phyloP scores from a whole-genome alignment of 2,888 invertebrate species.

The Helleia helle region DNA sequence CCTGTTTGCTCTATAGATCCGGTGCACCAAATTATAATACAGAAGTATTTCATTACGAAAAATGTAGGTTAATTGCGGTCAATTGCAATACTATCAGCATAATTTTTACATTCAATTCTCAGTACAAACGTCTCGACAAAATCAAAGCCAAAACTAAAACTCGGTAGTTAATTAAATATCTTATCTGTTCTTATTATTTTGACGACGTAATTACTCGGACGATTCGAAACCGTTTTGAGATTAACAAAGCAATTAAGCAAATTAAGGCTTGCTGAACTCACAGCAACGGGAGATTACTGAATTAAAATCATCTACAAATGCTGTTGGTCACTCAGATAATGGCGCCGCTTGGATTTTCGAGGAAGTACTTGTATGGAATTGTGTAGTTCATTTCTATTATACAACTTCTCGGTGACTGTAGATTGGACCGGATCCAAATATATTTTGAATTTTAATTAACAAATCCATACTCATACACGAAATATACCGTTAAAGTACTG shows the following conservation, averaged over 20 bases:
- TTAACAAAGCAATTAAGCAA: conserved; percentile 23
- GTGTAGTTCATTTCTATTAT: neutral
- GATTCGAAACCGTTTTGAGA: conserved; percentile 10
- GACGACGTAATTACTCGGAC: neutral
- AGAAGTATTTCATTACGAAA: too few species aligned
- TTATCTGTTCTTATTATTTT: neutral
- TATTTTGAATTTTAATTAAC: neutral
- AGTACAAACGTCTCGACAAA: too few species aligned
- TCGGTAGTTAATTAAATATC: neutral
- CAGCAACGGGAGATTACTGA: conserved; percentile 18
- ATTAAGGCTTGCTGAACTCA: conserved; percentile 12
- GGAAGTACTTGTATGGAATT: neutral
- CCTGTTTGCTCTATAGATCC: too few species aligned
- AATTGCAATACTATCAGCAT: too few species aligned
- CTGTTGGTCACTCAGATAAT: conserved; percentile 16
- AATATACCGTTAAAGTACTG: too few species aligned
- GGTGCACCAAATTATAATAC: too few species aligned
- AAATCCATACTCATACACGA: too few species aligned
- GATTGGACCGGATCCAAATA: neutral
- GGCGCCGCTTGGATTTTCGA: neutral
- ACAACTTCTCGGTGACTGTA: neutral
- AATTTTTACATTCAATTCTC: too few species aligned
- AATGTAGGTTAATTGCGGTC: too few species aligned
- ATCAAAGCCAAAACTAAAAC: neutral
- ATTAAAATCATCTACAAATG: conserved; percentile 20